Percentiles rank a stretch among this genome's conserved stretches.
Conservation (phyloP, 2,113 vertebrate genomes). For the Chlorocebus sabaeus region DNA sequence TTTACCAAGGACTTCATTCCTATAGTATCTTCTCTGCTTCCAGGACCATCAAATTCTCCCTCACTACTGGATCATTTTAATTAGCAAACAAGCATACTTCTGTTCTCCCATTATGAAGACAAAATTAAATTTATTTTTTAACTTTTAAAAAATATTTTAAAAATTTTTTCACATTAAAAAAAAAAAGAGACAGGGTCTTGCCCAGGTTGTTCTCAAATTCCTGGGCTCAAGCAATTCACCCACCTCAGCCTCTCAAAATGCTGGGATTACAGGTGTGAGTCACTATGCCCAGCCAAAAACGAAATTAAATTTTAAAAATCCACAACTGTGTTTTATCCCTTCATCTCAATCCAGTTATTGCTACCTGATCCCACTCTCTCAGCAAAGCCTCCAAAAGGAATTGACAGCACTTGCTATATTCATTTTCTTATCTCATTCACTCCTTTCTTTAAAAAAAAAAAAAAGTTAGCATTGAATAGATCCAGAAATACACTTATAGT, state of each 20-base stretch:
- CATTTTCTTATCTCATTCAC: background rate
- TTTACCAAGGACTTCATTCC: background rate
- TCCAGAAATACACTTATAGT: background rate
- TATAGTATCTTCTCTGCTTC: background rate
- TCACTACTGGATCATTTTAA: background rate
- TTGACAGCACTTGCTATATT: background rate
- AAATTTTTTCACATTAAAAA: too few relatives aligned
- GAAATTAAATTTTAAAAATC: too few relatives aligned
- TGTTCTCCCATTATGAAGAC: background rate
- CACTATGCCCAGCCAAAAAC: too few relatives aligned
- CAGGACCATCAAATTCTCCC: background rate
- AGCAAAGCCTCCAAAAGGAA: background rate
- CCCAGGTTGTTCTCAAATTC: background rate
- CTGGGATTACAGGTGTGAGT: too few relatives aligned
- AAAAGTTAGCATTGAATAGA: background rate
- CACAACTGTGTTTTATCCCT: background rate
- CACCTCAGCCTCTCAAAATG: too few relatives aligned
- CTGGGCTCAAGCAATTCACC: background rate
- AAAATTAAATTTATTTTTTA: background rate
- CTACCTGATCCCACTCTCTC: background rate
- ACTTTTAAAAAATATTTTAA: too few relatives aligned
- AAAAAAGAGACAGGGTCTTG: too few relatives aligned
- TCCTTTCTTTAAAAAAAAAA: background rate
- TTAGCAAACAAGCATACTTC: background rate
- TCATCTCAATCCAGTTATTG: background rate